Evolutionary conservation across 1,140 invertebrate species (phyloP).

Genomic region (Tribolium castaneum): DNA sequence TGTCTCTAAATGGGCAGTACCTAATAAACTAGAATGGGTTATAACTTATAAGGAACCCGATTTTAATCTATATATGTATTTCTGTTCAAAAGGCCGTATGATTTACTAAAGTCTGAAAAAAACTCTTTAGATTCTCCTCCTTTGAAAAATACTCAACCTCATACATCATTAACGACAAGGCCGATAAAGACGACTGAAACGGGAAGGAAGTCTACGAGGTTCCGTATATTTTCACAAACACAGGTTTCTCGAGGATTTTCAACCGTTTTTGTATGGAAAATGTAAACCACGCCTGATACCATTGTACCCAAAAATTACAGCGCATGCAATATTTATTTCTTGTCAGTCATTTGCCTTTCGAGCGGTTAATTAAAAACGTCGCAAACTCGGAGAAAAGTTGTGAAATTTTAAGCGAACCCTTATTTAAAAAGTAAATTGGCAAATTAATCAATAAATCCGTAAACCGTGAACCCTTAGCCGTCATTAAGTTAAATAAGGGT

Average conservation of each 20-base stretch:
- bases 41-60: conserved; percentile 8
- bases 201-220: conserved; percentile 23
- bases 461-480: conserved; percentile 1
- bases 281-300: conserved; percentile 12
- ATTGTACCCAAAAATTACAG: neutral
- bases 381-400: neutral
- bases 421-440: conserved; percentile 30
- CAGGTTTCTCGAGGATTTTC: neutral
- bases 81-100: conserved; percentile 44
- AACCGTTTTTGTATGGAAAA: neutral
- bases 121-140: conserved; percentile 37
- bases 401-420: neutral
- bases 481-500: conserved; percentile 33
- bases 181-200: conserved; percentile 33
- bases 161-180: conserved; percentile 44
- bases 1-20: conserved; percentile 1
- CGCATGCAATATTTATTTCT: neutral
- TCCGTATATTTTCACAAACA: conserved; percentile 30
- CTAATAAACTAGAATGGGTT: neutral
- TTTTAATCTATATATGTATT: conserved; percentile 43
- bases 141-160: conserved; percentile 45
- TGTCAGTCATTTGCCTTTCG: conserved; percentile 6
- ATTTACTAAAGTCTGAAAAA: conserved; percentile 43
- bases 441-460: conserved; percentile 33
- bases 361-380: conserved; percentile 24